Percentiles rank a stretch among this genome's conserved stretches.
phyloP scores from a whole-genome alignment of 1,140 invertebrate species.

The Parasteatoda tepidariorum region DNA sequence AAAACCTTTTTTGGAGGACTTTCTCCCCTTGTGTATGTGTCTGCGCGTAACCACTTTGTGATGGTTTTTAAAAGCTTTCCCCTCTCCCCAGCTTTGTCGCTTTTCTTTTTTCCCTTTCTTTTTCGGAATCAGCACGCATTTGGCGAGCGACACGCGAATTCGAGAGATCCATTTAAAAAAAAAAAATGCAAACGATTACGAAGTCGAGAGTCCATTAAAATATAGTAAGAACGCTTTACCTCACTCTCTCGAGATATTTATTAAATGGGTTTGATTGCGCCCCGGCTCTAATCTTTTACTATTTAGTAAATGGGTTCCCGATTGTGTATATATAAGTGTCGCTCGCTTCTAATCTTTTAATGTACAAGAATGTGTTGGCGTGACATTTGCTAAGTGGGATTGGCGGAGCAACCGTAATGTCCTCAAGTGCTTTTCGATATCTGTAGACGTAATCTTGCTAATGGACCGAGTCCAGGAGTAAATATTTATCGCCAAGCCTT shows the following conservation, averaged over 20 bases:
- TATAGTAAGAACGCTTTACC: background rate
- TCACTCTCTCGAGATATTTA: conserved; percentile 15
- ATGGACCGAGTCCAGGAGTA: background rate
- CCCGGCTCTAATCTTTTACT: background rate
- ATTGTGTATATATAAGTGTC: background rate
- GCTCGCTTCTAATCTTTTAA: conserved; percentile 29
- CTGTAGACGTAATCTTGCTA: conserved; percentile 1
- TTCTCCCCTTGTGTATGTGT: background rate
- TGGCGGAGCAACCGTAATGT: background rate
- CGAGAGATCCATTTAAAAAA: background rate
- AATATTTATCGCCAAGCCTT: background rate
- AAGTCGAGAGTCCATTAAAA: conserved; percentile 35
- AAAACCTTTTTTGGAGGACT: conserved; percentile 5
- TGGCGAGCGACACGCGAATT: background rate
- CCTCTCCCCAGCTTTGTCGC: background rate
- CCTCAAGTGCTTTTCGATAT: background rate
- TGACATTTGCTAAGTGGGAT: conserved; percentile 20
- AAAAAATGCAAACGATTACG: conserved; percentile 22
- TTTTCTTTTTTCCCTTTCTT: background rate
- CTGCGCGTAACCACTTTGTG: conserved; percentile 5
- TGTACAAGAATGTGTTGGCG: conserved; percentile 42
- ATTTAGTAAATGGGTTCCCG: background rate
- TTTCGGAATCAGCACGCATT: background rate
- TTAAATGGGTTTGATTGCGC: conserved; percentile 43
- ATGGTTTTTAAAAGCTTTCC: conserved; percentile 10